A percentile compares a stretch with the other conserved stretches of the same genome.
These are phyloP conservation scores for Uloborus diversus DNA, from an alignment of 1,140 invertebrate species.

Conservation along the genomic window DNA sequence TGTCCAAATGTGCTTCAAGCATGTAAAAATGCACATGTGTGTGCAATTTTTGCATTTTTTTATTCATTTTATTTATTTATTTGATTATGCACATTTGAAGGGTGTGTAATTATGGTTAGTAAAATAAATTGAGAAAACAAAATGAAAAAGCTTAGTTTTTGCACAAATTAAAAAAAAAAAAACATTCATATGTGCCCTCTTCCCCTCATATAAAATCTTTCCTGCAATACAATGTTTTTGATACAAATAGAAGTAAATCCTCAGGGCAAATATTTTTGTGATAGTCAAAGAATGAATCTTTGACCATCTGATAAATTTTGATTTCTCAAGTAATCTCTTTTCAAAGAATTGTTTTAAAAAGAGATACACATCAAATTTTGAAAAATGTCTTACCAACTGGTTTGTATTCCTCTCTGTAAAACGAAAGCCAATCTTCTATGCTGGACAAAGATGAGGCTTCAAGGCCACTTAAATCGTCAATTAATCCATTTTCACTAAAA, in stretches of 20 bases:
- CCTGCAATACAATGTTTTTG: no score
- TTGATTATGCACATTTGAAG: no score
- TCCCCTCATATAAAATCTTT: no score
- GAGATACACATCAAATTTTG: background rate
- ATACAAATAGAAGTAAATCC: background rate
- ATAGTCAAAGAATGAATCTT: background rate
- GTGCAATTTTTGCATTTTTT: no score
- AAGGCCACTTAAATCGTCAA: constrained; percentile 81
- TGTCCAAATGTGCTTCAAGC: no score
- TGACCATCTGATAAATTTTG: background rate
- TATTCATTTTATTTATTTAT: no score
- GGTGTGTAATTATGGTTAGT: no score
- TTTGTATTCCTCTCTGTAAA: constrained; percentile 81
- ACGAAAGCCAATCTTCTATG: constrained; percentile 81
- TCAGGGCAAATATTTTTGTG: constrained; percentile 21
- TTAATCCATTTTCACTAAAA: constrained; percentile 78
- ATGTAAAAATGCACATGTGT: no score
- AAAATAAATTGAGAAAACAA: no score
- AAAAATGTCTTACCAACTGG: constrained; percentile 76
- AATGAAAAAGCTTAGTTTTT: no score
- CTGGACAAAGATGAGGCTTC: constrained; percentile 74
- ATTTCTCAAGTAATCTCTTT: background rate
- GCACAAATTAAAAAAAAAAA: no score
- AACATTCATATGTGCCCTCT: no score
- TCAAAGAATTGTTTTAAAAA: background rate